A percentile compares a stretch with the other conserved stretches of the same genome.
phyloP scores from a whole-genome alignment of 2,113 vertebrate species.

The Platichthys stellatus region DNA sequence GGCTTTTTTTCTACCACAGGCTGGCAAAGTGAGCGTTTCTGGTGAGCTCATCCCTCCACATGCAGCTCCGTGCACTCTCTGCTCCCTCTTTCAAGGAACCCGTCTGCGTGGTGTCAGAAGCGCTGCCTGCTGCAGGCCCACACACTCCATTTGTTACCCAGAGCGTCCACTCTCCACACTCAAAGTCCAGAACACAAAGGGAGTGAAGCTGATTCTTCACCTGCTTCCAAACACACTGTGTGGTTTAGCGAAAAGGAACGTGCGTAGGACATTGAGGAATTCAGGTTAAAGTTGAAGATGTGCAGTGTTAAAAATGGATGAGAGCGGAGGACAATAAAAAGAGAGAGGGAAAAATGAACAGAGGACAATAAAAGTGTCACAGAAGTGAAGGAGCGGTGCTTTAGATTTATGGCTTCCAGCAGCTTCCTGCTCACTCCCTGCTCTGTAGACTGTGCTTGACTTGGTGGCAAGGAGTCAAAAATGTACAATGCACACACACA shows the following conservation, averaged over 20 bases:
- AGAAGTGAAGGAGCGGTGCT: conserved; percentile 54
- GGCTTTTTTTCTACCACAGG: conserved; percentile 12
- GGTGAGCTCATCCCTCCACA: conserved; percentile 51
- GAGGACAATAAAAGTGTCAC: conserved; percentile 72
- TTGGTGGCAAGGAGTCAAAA: conserved; percentile 62
- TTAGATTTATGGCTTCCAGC: conserved; percentile 62
- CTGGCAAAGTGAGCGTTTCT: conserved; percentile 31
- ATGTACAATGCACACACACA: conserved; percentile 26
- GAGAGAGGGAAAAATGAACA: conserved; percentile 33
- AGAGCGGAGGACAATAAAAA: conserved; percentile 41
- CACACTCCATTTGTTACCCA: conserved; percentile 49
- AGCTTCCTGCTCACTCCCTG: conserved; percentile 64
- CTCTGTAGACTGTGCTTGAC: conserved; percentile 42
- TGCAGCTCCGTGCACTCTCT: conserved; percentile 32
- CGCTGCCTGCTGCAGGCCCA: conserved; percentile 29
- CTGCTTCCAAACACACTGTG: neutral
- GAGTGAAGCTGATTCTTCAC: conserved; percentile 19
- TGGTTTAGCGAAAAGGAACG: neutral
- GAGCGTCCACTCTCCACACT: conserved; percentile 16
- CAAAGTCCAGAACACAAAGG: conserved; percentile 25
- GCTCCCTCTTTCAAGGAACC: conserved; percentile 51
- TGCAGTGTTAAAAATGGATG: conserved; percentile 42
- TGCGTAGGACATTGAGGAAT: conserved; percentile 20
- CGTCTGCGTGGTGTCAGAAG: conserved; percentile 41
- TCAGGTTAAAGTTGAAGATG: conserved; percentile 41